Conservation (phyloP, 2,888 invertebrate species). For the Cheilosia scutellata region DNA sequence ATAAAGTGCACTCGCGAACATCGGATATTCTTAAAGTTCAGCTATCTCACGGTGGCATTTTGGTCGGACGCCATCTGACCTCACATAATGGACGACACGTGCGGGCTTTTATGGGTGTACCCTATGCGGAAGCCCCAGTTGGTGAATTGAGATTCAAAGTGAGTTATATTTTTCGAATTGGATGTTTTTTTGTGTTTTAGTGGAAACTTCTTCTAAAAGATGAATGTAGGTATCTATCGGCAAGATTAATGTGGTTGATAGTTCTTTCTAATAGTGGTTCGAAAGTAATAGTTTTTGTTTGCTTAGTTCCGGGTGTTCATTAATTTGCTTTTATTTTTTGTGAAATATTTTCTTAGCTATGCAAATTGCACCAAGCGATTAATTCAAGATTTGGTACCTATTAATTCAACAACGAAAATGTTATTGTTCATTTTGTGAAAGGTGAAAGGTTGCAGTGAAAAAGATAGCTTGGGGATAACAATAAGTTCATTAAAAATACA, state of each 20-base stretch:
- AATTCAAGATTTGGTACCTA: no score
- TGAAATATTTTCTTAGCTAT: no score
- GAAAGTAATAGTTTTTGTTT: no score
- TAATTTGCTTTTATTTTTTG: no score
- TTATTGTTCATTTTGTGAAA: not conserved
- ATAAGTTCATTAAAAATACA: not conserved
- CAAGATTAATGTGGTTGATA: no score
- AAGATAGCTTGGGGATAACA: not conserved
- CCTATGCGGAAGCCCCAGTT: conserved; percentile 88
- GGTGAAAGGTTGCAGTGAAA: not conserved
- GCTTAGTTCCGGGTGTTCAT: no score
- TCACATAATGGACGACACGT: conserved; percentile 86
- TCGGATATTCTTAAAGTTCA: conserved; percentile 81
- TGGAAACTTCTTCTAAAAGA: not conserved
- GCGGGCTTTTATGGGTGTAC: conserved; percentile 87
- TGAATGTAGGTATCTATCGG: not conserved
- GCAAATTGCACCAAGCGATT: no score
- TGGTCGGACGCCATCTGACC: conserved; percentile 86
- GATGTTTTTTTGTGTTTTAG: not conserved
- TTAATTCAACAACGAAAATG: not conserved
- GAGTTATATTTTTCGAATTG: conserved; percentile 71
- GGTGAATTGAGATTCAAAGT: conserved; percentile 88
- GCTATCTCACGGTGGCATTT: conserved; percentile 84
- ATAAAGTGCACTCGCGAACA: conserved; percentile 78
- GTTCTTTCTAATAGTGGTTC: no score